phyloP scores from a whole-genome alignment of 2,888 invertebrate genomes.

The Nycteola revayana region DNA sequence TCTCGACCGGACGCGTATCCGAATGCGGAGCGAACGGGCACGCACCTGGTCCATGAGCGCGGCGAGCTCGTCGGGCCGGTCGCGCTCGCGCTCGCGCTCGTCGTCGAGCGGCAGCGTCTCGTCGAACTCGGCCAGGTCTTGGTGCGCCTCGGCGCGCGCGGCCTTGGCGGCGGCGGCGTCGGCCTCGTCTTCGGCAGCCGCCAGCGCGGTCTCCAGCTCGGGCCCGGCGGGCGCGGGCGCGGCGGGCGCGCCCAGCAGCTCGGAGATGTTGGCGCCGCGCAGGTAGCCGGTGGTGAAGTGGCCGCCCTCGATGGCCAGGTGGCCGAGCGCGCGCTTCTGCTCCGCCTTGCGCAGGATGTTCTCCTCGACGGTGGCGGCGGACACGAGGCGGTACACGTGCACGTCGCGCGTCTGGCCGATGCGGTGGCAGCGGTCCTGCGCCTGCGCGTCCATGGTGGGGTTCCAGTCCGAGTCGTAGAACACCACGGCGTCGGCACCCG shows the following conservation, averaged over 20 bases:
- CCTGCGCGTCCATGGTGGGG: conserved; percentile 98
- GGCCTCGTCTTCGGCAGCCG: conserved; percentile 96
- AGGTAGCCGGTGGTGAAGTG: conserved; percentile 99
- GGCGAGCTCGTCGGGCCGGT: conserved; percentile 44
- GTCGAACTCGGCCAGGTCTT: conserved; percentile 97
- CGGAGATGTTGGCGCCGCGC: conserved; percentile 94
- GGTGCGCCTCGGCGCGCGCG: conserved; percentile 94
- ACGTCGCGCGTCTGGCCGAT: conserved; percentile 99
- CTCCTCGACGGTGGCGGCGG: conserved; percentile 98
- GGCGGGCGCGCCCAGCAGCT: conserved; percentile 91
- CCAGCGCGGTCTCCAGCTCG: conserved; percentile 90
- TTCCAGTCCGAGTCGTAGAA: conserved; percentile 99
- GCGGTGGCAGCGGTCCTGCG: conserved; percentile 97
- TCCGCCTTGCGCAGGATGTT: conserved; percentile 99
- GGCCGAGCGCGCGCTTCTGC: conserved; percentile 97
- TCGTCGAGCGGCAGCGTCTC: conserved; percentile 95
- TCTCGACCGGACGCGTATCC: background rate
- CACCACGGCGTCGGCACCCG: conserved; percentile 99
- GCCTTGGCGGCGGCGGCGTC: conserved; percentile 95
- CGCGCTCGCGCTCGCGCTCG: conserved; percentile 66
- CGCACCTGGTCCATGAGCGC: conserved; percentile 58
- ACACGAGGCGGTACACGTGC: conserved; percentile 98
- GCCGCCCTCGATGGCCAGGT: conserved; percentile 98
- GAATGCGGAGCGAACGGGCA: background rate
- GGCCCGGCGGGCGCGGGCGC: conserved; percentile 53